A percentile compares a stretch with the other conserved stretches of the same genome.
These are phyloP conservation scores for Cheilosia scutellata DNA, from an alignment of 2,888 invertebrate species.

Conservation along the genomic window DNA sequence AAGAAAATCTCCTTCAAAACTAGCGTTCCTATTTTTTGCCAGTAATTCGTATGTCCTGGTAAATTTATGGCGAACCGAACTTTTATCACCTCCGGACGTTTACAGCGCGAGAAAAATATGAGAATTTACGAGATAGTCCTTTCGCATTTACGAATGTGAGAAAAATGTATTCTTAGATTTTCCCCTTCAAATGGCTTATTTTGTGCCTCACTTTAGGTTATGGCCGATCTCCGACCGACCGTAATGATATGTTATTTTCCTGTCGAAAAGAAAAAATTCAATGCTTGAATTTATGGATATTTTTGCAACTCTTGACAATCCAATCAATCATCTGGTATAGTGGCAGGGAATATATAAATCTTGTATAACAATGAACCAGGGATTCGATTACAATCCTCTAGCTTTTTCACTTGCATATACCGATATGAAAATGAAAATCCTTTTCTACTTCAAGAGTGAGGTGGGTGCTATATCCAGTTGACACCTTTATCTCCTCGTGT, in stretches of 20 bases:
- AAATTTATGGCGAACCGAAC: conserved; percentile 43
- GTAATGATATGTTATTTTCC: conserved; percentile 25
- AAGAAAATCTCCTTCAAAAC: conserved; percentile 6
- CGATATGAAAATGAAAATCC: not conserved
- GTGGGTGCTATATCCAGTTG: conserved; percentile 14
- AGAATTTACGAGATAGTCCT: conserved; percentile 31
- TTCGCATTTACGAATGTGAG: not conserved
- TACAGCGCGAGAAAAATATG: not conserved
- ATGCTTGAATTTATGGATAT: conserved; percentile 12
- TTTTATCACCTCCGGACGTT: conserved; percentile 32
- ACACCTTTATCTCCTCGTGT: conserved; percentile 42
- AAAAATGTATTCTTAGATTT: conserved; percentile 2
- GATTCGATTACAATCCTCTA: conserved; percentile 26
- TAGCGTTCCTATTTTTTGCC: not conserved
- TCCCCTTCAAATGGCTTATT: conserved; percentile 18
- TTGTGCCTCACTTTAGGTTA: conserved; percentile 8
- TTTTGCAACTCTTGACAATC: conserved; percentile 18
- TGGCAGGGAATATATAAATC: conserved; percentile 44
- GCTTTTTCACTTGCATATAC: not conserved
- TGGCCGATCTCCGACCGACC: not conserved
- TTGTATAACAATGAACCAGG: conserved; percentile 14
- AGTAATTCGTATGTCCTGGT: not conserved
- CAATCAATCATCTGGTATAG: conserved; percentile 36
- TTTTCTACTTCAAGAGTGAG: not conserved
- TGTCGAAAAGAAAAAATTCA: conserved; percentile 19